Evolutionary conservation across 2,113 vertebrate genomes (phyloP).

Genomic region (Phainopepla nitens): DNA sequence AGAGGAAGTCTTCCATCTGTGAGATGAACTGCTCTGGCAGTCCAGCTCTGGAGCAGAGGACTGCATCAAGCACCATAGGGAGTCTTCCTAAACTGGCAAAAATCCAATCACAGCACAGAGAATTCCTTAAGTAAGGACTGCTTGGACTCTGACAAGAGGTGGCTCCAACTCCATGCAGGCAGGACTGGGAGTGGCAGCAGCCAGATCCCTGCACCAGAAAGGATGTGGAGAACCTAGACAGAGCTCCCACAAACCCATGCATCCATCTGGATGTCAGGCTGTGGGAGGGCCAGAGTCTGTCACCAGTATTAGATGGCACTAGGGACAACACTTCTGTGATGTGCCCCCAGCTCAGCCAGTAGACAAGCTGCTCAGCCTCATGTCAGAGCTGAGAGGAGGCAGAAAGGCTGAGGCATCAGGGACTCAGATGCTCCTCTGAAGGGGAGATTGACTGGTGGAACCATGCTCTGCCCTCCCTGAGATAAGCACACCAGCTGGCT

Average conservation of each 20-base stretch:
- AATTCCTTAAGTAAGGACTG: neutral
- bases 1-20: neutral
- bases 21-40: neutral
- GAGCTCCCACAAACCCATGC: neutral
- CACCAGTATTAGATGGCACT: neutral
- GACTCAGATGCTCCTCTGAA: neutral
- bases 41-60: neutral
- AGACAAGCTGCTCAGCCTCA: neutral
- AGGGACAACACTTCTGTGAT: neutral
- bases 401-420: neutral
- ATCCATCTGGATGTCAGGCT: neutral
- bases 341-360: neutral
- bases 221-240: neutral
- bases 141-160: neutral
- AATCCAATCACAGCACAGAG: neutral
- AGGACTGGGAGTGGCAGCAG: neutral
- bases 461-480: neutral
- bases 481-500: neutral
- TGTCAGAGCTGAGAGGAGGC: neutral
- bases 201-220: neutral
- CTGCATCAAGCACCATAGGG: neutral
- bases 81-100: neutral
- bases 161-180: neutral
- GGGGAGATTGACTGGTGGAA: neutral
- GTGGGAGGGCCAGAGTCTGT: neutral